phyloP scores from a whole-genome alignment of 2,888 invertebrate species.

The Keiferia lycopersicella region DNA sequence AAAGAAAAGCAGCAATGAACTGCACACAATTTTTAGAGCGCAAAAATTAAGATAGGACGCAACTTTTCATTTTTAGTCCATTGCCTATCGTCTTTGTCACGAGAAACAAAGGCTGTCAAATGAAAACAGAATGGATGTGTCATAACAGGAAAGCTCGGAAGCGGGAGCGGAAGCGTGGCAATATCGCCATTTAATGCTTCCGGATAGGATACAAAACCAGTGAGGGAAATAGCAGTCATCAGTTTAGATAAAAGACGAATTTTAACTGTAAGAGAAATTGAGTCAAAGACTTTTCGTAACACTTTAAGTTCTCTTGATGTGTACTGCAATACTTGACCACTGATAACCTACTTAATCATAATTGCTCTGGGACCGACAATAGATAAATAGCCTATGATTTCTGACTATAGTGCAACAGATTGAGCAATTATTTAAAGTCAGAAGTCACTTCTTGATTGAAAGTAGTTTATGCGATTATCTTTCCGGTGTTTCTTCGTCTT shows the following conservation, averaged over 20 bases:
- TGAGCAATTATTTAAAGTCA: too few species aligned
- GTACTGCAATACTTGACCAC: too few species aligned
- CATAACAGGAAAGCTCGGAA: slow-evolving; percentile 2
- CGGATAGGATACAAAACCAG: neutral
- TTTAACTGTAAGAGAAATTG: neutral
- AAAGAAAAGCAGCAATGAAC: neutral
- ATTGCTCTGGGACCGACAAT: too few species aligned
- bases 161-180: neutral
- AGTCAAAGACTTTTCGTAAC: too few species aligned
- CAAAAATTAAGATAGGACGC: neutral
- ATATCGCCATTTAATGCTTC: neutral
- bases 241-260: neutral
- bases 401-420: too few species aligned
- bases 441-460: too few species aligned
- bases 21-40: neutral
- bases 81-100: slow-evolving; percentile 10
- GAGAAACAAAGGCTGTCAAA: slow-evolving; percentile 12
- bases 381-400: too few species aligned
- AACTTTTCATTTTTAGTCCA: slow-evolving; percentile 9
- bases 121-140: slow-evolving; percentile 13
- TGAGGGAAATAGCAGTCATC: slow-evolving; percentile 3
- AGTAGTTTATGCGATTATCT: too few species aligned
- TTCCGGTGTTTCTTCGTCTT: too few species aligned
- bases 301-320: too few species aligned
- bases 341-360: too few species aligned